phyloP scores from a whole-genome alignment of 2,113 vertebrate species.

The Natator depressus region DNA sequence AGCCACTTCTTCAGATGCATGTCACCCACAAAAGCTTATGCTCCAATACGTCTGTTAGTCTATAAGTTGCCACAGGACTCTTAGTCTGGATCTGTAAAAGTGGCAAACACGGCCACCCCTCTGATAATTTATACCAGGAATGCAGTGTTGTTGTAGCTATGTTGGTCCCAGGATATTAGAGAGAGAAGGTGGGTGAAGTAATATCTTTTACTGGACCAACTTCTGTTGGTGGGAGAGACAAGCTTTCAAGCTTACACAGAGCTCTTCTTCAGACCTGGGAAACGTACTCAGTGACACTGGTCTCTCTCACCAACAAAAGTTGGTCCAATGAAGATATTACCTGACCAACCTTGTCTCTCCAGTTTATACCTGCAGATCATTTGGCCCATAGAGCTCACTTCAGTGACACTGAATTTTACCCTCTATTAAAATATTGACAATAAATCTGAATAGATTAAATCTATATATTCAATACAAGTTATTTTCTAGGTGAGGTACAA shows the following conservation, averaged over 20 bases:
- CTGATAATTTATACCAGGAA: not conserved
- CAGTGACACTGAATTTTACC: not conserved
- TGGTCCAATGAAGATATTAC: not conserved
- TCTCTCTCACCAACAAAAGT: not conserved
- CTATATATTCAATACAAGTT: not conserved
- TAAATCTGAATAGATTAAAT: not conserved
- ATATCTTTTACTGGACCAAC: not conserved
- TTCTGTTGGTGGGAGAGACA: not conserved
- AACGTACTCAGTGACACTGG: not conserved
- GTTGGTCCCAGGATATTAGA: not conserved
- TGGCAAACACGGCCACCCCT: too few species aligned
- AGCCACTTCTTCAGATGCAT: too few species aligned
- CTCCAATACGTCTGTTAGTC: too few species aligned
- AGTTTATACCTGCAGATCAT: not conserved
- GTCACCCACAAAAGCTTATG: too few species aligned
- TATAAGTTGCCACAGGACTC: too few species aligned
- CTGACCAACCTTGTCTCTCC: not conserved
- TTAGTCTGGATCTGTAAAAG: too few species aligned
- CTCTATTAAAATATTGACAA: conserved; percentile 9
- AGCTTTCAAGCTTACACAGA: not conserved
- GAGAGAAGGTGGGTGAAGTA: not conserved
- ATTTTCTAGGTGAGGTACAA: not conserved
- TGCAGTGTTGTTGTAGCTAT: not conserved
- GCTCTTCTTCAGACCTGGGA: not conserved
- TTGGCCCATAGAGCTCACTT: not conserved